These are phyloP conservation scores for Phenganax marumi DNA, from an alignment of 92 coral and sea anemone genomes.

Conservation along the genomic window DNA sequence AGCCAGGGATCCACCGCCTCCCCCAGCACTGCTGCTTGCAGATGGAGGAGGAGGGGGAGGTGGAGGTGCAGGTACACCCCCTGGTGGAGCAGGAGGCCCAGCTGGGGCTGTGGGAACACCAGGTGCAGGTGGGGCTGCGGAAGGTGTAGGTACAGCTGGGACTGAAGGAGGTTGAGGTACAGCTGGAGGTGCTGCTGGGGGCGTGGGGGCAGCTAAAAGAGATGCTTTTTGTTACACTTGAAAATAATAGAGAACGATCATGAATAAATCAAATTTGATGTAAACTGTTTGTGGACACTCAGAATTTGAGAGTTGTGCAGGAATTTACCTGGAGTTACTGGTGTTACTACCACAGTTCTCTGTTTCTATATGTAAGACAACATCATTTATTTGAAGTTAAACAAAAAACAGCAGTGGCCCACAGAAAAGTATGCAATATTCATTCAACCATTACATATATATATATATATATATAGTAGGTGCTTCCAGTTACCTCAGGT, in stretches of 20 bases:
- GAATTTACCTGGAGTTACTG: conserved; percentile 10
- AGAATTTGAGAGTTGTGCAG: conserved; percentile 10
- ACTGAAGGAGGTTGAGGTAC: conserved; percentile 63
- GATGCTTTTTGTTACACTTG: conserved; percentile 8
- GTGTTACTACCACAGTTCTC: conserved; percentile 11
- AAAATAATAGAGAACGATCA: no score
- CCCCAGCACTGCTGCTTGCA: conserved; percentile 61
- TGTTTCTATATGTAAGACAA: conserved; percentile 23
- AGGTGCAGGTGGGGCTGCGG: conserved; percentile 59
- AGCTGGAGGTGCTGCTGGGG: conserved; percentile 48
- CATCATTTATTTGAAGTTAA: background rate
- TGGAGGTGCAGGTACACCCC: conserved; percentile 69
- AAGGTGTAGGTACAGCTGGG: conserved; percentile 53
- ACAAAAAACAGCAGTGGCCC: background rate
- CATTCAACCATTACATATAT: no score
- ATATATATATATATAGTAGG: no score
- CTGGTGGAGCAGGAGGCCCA: conserved; percentile 51
- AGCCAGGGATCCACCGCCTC: conserved; percentile 88
- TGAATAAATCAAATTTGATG: no score
- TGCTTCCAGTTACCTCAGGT: background rate
- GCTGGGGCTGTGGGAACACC: conserved; percentile 71
- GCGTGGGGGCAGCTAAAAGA: conserved; percentile 56
- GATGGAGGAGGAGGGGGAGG: conserved; percentile 79
- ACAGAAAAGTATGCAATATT: background rate
- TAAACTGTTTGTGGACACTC: background rate